Conservation (phyloP, 2,113 vertebrate genomes). For the Gobio gobio region DNA sequence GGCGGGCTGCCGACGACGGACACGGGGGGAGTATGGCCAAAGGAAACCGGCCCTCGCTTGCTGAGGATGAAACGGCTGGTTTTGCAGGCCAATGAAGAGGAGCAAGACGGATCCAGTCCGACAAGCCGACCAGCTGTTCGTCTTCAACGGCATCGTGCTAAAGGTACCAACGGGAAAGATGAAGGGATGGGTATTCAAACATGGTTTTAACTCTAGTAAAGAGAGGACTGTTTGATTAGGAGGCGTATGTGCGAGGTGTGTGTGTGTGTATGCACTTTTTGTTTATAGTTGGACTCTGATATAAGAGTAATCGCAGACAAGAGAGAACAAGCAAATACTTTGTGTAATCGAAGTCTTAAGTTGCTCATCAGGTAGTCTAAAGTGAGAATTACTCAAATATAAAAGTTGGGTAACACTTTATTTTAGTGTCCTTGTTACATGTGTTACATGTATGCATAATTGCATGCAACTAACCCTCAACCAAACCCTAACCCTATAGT, state of each 20-base stretch:
- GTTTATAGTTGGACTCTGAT: neutral
- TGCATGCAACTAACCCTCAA: too few relatives aligned
- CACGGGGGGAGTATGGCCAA: constrained; percentile 57
- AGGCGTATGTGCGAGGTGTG: constrained; percentile 23
- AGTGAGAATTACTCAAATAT: neutral
- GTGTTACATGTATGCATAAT: too few relatives aligned
- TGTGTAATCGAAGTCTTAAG: neutral
- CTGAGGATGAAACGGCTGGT: constrained; percentile 86
- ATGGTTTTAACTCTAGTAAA: neutral
- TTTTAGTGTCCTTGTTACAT: too few relatives aligned
- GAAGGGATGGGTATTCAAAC: constrained; percentile 7
- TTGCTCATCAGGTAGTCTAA: neutral
- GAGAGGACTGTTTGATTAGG: constrained; percentile 37
- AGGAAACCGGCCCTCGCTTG: constrained; percentile 81
- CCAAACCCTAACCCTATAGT: too few relatives aligned
- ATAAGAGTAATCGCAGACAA: neutral
- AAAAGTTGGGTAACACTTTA: too few relatives aligned
- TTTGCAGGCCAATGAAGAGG: constrained; percentile 81
- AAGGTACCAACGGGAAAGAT: constrained; percentile 67
- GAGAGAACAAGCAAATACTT: constrained; percentile 8
- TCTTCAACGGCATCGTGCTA: constrained; percentile 61
- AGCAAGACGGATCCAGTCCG: constrained; percentile 34
- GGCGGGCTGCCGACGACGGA: constrained; percentile 65
- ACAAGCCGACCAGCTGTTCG: constrained; percentile 49
- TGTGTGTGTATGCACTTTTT: constrained; percentile 25